phyloP scores from a whole-genome alignment of 2,113 vertebrate species.

The Cinclus cinclus region DNA sequence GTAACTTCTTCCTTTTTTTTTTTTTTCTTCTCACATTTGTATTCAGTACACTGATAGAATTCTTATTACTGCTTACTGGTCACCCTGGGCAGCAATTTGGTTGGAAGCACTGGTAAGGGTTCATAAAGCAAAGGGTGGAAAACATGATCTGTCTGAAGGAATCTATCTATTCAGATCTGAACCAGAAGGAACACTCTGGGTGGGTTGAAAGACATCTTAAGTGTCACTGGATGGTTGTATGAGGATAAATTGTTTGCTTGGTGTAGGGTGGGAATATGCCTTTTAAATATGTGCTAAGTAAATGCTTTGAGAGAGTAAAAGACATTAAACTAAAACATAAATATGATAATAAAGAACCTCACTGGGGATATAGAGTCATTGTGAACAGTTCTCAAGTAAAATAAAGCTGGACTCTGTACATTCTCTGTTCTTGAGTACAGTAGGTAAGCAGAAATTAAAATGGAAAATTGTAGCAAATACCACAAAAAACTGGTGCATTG shows the following conservation, averaged over 20 bases:
- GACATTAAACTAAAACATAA: slow-evolving; percentile 13
- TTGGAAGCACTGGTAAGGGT: not conserved
- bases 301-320: not conserved
- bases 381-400: not conserved
- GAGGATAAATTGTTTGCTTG: slow-evolving; percentile 23
- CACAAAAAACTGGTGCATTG: not conserved
- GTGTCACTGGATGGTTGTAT: not conserved
- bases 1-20: not conserved
- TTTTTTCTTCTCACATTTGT: not conserved
- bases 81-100: not conserved
- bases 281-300: not conserved
- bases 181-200: not conserved
- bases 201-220: not conserved
- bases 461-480: not conserved
- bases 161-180: slow-evolving; percentile 10
- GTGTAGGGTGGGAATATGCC: not conserved
- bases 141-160: not conserved
- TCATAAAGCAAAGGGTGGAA: slow-evolving; percentile 29
- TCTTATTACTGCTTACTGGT: not conserved
- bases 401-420: not conserved
- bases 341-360: not conserved
- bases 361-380: not conserved
- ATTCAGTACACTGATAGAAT: not conserved
- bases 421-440: not conserved
- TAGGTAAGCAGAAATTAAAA: not conserved